These are phyloP conservation scores for Asteroscopus sphinx DNA, from an alignment of 2,888 invertebrate species.

Conservation along the genomic window DNA sequence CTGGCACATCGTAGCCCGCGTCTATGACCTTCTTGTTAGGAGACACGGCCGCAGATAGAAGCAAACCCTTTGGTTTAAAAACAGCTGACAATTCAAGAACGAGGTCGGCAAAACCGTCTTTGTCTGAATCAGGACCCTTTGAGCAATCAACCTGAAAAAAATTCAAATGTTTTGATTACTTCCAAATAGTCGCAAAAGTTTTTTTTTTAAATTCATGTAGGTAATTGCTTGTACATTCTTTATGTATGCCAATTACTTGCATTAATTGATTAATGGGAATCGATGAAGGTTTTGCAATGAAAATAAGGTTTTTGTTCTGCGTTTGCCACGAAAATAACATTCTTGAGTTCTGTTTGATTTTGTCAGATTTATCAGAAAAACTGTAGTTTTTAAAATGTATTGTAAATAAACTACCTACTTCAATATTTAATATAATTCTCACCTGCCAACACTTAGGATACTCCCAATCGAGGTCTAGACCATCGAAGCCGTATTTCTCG, in stretches of 20 bases:
- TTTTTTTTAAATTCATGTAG: too few relatives aligned
- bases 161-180: too few relatives aligned
- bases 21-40: constrained; percentile 97
- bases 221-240: too few relatives aligned
- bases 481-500: constrained; percentile 95
- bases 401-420: not conserved
- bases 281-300: too few relatives aligned
- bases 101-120: constrained; percentile 93
- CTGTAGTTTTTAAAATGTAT: too few relatives aligned
- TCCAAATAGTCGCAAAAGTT: too few relatives aligned
- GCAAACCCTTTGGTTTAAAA: constrained; percentile 91
- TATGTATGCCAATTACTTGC: too few relatives aligned
- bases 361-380: too few relatives aligned
- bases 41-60: constrained; percentile 96
- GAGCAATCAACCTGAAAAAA: constrained; percentile 93
- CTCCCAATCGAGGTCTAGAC: constrained; percentile 98
- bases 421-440: constrained; percentile 6
- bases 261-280: too few relatives aligned
- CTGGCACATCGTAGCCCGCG: constrained; percentile 95
- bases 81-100: constrained; percentile 93
- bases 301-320: too few relatives aligned
- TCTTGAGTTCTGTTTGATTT: too few relatives aligned
- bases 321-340: too few relatives aligned
- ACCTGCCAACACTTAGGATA: constrained; percentile 97
- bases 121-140: constrained; percentile 95